These are phyloP conservation scores for Carabus problematicus DNA, from an alignment of 2,888 invertebrate genomes.

Conservation along the genomic window DNA sequence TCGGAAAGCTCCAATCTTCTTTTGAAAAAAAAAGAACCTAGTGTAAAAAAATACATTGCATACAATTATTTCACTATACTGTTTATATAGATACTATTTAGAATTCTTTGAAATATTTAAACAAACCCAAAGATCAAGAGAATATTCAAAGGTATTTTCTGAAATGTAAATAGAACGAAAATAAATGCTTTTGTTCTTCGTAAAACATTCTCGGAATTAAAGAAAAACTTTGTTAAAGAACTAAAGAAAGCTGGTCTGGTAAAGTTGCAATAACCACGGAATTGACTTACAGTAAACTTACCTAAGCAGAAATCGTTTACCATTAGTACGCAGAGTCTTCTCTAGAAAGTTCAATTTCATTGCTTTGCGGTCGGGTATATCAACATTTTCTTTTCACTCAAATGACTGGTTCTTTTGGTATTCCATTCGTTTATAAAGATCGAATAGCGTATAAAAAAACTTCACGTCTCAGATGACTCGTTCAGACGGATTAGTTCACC, in stretches of 20 bases:
- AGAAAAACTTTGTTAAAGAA: conserved; percentile 19
- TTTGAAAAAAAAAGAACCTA: too few relatives aligned
- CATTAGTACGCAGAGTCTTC: conserved; percentile 23
- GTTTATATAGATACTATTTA: too few relatives aligned
- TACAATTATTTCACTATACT: too few relatives aligned
- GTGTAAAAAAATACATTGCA: too few relatives aligned
- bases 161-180: conserved; percentile 18
- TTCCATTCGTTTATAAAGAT: conserved; percentile 13
- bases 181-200: conserved; percentile 20
- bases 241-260: background rate
- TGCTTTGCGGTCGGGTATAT: conserved; percentile 28
- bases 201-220: conserved; percentile 28
- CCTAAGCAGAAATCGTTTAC: conserved; percentile 20
- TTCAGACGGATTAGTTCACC: background rate
- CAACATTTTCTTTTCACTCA: conserved; percentile 15
- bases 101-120: too few relatives aligned
- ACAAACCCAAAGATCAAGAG: too few relatives aligned
- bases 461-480: conserved; percentile 3
- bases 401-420: conserved; percentile 6
- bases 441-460: conserved; percentile 18
- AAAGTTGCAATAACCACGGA: too few relatives aligned
- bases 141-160: too few relatives aligned
- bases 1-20: too few relatives aligned
- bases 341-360: conserved; percentile 27
- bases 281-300: background rate